A percentile compares a stretch with the other conserved stretches of the same genome.
Conservation (phyloP, 1,140 invertebrate species). For the Caenorhabditis briggsae region DNA sequence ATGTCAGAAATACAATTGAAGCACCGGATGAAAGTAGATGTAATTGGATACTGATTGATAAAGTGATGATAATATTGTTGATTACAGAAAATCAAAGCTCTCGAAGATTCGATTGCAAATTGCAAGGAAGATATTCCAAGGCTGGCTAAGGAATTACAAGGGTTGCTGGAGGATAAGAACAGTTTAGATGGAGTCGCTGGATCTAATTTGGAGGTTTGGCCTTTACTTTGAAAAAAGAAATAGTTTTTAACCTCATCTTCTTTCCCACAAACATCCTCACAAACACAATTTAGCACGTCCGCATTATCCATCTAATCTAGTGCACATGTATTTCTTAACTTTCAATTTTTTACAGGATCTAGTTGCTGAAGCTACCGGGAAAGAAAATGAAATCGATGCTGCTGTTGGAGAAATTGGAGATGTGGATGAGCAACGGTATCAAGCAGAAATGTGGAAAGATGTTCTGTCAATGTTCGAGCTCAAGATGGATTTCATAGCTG, state of each 20-base stretch:
- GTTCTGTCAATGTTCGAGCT: not conserved
- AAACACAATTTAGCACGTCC: not conserved
- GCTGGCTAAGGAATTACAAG: not conserved
- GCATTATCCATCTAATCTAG: not conserved
- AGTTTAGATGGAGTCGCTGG: not conserved
- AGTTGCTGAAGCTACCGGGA: not conserved
- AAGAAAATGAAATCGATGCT: not conserved
- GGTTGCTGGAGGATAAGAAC: constrained; percentile 25
- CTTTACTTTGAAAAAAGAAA: no score
- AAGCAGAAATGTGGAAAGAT: constrained; percentile 9
- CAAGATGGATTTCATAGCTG: not conserved
- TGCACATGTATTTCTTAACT: not conserved
- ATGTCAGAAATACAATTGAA: constrained; percentile 3
- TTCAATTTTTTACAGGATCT: not conserved
- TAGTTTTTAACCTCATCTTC: no score
- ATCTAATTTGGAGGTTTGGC: not conserved
- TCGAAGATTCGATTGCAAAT: not conserved
- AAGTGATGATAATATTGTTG: not conserved
- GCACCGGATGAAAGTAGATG: not conserved
- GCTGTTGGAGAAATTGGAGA: constrained; percentile 7
- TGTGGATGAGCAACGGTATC: not conserved
- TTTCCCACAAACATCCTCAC: no score
- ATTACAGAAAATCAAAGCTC: constrained; percentile 13
- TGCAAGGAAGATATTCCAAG: constrained; percentile 5
- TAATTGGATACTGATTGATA: not conserved